phyloP scores from a whole-genome alignment of 2,113 vertebrate genomes.

The Colaptes auratus region DNA sequence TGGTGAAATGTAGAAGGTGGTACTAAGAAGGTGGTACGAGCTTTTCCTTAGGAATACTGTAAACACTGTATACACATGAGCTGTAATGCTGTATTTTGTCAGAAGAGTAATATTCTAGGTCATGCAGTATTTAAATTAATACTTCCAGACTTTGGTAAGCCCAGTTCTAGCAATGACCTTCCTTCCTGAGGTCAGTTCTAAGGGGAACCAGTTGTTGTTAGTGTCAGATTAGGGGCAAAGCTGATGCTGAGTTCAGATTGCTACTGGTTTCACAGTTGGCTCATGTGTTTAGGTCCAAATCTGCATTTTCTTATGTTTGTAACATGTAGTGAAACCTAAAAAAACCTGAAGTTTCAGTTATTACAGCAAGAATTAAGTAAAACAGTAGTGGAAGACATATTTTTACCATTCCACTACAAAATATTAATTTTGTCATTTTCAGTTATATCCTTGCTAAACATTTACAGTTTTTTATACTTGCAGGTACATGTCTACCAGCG shows the following conservation, averaged over 20 bases:
- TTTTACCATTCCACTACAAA: background rate
- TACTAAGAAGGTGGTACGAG: background rate
- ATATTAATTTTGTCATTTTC: background rate
- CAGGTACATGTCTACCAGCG: background rate
- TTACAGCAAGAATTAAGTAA: background rate
- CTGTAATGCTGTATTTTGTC: background rate
- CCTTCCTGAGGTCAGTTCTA: background rate
- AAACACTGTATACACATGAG: background rate
- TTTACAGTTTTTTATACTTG: background rate
- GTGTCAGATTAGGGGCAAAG: background rate
- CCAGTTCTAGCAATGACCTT: fast-evolving
- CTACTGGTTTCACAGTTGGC: background rate
- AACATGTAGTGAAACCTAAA: background rate
- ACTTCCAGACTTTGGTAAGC: background rate
- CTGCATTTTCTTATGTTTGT: background rate
- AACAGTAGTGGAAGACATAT: background rate
- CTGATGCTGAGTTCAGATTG: background rate
- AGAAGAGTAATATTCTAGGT: background rate
- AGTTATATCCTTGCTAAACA: background rate
- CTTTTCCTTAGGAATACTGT: background rate
- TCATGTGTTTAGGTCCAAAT: background rate
- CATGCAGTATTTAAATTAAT: background rate
- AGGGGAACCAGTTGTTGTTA: background rate
- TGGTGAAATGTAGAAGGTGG: background rate
- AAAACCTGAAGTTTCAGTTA: background rate